Base-by-base conservation (phyloP, 2,888 invertebrate genomes). In the Phyto melanocephala region DNA sequence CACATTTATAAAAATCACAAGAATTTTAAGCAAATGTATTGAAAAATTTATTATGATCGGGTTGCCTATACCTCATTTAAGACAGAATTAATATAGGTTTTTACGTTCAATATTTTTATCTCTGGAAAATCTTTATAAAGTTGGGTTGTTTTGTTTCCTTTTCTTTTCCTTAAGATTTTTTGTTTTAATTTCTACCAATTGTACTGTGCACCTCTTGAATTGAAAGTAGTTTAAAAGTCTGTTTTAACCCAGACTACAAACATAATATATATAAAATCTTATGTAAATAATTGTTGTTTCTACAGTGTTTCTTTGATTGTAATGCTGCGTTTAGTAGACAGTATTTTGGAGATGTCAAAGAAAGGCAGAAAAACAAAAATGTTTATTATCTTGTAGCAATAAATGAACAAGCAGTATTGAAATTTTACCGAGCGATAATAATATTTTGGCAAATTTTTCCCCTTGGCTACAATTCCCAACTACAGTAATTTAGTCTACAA, bases 321-420 rank as follows among this genome's bases (percentile, higher is more conserved):
- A 10, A 8, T 52, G 8, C 13, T 28, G 22, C 4, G 20, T 22
- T 24, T 50, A n/a, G 22, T 50, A 22, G 11, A 11, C 22, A 50
- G 28, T 4, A 7, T 56, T 56, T 56, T 33, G 10, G 2, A 56
- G 33, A 56, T 5, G 56, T 56, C 28, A 35, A 15, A 4, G 33
- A 56, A 17, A 35, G 15, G 2, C 8, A 17, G 1, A 10, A 35
- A n/a, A 67, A 20, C 17, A 37, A 47, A 63, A 58, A 58, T 47
- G 56, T 15, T 58, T 65, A 75, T 65, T 56, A 75, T 75, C 75
- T 56, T 65, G 56, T 42, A 35, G 35, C 45, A 75, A 65, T 35
- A 65, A 63, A 62, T 52, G 52, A 60, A 63, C 28, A 54, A 65
- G 63, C 56, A 65, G 56, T 45, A 75, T 56, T 35, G 65, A 54